Evolutionary conservation across 2,113 vertebrate genomes (phyloP).

Genomic region (Vulpes vulpes): DNA sequence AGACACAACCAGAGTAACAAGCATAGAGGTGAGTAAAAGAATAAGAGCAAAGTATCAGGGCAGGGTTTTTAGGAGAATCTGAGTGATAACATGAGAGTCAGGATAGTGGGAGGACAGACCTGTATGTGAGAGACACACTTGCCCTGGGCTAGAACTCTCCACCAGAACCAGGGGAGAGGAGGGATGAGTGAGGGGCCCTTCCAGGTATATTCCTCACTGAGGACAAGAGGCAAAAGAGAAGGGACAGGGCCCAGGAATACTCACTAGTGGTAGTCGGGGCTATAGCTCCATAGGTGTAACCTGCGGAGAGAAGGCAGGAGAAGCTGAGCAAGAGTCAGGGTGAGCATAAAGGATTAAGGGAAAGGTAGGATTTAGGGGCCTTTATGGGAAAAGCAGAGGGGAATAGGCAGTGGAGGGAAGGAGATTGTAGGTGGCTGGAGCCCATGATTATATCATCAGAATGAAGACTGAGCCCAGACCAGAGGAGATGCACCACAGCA

Average conservation of each 20-base stretch:
- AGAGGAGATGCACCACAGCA: not conserved
- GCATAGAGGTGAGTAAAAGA: not conserved
- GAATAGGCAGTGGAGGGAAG: not conserved
- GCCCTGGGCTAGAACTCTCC: not conserved
- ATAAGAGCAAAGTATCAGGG: not conserved
- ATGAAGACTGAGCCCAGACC: not conserved
- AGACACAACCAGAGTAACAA: not conserved
- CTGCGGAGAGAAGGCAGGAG: not conserved
- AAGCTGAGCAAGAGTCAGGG: not conserved
- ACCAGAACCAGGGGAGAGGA: not conserved
- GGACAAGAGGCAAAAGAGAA: not conserved
- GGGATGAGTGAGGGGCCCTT: not conserved
- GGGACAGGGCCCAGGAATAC: not conserved
- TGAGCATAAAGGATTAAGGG: not conserved
- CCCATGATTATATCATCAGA: not conserved
- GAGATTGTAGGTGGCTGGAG: not conserved
- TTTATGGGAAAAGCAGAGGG: not conserved
- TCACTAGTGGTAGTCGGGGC: conserved; percentile 40
- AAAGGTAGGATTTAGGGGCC: not conserved
- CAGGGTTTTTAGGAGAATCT: not conserved
- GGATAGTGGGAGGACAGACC: not conserved
- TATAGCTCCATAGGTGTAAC: conserved; percentile 52
- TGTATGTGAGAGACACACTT: not conserved
- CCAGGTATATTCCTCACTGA: not conserved
- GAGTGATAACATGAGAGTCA: not conserved